These are phyloP conservation scores for Agrotis puta DNA, from an alignment of 2,888 invertebrate genomes.

Conservation along the genomic window DNA sequence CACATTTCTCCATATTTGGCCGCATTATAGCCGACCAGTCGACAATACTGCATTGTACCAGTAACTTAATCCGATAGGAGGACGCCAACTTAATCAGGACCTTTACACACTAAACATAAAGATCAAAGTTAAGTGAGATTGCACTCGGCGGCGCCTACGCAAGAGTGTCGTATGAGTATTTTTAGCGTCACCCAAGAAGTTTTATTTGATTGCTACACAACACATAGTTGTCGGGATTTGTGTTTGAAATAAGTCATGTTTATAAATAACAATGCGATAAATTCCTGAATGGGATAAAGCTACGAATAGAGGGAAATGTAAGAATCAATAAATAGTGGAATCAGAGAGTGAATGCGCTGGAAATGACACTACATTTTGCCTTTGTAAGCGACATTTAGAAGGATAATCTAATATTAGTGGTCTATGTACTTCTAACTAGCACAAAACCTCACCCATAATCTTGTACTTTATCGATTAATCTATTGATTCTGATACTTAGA, in stretches of 20 bases:
- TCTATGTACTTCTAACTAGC: neutral
- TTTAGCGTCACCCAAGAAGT: constrained; percentile 67
- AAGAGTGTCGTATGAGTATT: constrained; percentile 65
- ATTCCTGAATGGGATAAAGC: constrained; percentile 52
- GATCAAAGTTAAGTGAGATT: constrained; percentile 33
- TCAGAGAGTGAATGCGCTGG: constrained; percentile 11
- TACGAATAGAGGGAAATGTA: constrained; percentile 28
- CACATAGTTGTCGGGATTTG: constrained; percentile 65
- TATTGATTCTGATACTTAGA: constrained; percentile 22
- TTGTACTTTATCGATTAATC: constrained; percentile 17
- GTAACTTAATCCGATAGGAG: constrained; percentile 65
- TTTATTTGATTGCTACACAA: constrained; percentile 67
- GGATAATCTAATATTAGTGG: constrained; percentile 26
- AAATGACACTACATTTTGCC: constrained; percentile 24
- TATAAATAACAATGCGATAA: constrained; percentile 64
- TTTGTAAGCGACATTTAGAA: constrained; percentile 10
- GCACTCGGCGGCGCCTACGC: constrained; percentile 64
- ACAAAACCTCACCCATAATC: constrained; percentile 6
- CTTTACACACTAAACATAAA: constrained; percentile 11
- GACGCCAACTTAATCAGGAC: constrained; percentile 23
- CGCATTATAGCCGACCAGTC: constrained; percentile 61
- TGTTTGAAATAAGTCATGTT: constrained; percentile 66
- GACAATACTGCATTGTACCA: constrained; percentile 63
- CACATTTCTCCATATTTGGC: constrained; percentile 69
- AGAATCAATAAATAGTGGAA: constrained; percentile 48